A percentile compares a stretch with the other conserved stretches of the same genome.
Conservation (phyloP, 2,113 vertebrate species). For the Scomber scombrus region DNA sequence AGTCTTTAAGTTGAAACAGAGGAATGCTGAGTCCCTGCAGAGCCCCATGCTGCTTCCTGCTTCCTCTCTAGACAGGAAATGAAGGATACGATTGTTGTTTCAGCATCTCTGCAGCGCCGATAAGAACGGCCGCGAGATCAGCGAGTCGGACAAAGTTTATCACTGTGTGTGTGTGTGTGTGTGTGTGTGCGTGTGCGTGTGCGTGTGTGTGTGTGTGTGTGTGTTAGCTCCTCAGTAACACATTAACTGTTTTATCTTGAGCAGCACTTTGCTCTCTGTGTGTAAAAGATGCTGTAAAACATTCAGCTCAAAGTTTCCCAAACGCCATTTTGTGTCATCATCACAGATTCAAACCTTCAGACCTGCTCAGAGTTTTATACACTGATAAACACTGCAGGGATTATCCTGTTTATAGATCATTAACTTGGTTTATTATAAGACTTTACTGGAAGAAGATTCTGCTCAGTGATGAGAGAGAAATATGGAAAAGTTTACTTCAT, state of each 20-base stretch:
- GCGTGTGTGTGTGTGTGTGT: slow-evolving; percentile 23
- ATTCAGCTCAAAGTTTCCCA: background rate
- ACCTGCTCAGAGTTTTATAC: too few species aligned
- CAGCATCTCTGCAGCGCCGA: slow-evolving; percentile 51
- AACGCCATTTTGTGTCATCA: background rate
- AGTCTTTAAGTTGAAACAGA: background rate
- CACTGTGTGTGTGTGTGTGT: slow-evolving; percentile 21
- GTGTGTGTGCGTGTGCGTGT: slow-evolving; percentile 41
- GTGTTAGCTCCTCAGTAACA: slow-evolving; percentile 10
- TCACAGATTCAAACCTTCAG: background rate
- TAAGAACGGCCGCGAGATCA: slow-evolving; percentile 30
- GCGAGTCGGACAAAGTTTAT: slow-evolving; percentile 19
- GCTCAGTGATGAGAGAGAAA: too few species aligned
- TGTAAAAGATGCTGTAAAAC: slow-evolving; percentile 49
- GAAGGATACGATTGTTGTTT: slow-evolving; percentile 64
- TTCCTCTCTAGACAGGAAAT: slow-evolving; percentile 73
- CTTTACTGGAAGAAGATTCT: too few species aligned
- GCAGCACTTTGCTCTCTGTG: slow-evolving; percentile 40
- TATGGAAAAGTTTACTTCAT: too few species aligned
- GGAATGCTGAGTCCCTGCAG: slow-evolving; percentile 10
- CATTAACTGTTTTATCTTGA: slow-evolving; percentile 56
- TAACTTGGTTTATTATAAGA: too few species aligned
- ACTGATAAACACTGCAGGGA: too few species aligned
- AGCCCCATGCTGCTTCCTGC: slow-evolving; percentile 52
- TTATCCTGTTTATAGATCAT: too few species aligned